Percentiles rank a stretch among this genome's conserved stretches.
These are phyloP conservation scores for Pseudomyrmex dendroicus DNA, from an alignment of 1,140 invertebrate genomes.

Conservation along the genomic window DNA sequence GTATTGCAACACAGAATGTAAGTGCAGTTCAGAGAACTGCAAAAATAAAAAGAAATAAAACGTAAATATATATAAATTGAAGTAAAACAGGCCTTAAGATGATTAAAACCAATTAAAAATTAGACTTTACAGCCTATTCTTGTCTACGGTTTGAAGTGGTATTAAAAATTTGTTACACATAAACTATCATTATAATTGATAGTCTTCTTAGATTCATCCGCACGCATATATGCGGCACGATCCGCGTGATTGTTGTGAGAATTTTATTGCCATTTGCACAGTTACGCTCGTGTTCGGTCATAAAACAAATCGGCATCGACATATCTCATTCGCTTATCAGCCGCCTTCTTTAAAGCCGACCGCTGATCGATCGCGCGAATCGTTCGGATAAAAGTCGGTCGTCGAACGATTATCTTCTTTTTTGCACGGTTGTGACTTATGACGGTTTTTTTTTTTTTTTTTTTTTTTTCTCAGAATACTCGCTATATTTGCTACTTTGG, in stretches of 20 bases:
- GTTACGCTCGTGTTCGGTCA: constrained; percentile 7
- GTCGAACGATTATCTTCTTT: constrained; percentile 5
- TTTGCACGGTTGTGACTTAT: neutral
- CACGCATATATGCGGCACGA: neutral
- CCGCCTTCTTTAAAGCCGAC: neutral
- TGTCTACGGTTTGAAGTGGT: too few relatives aligned
- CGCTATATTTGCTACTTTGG: constrained; percentile 6
- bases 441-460: neutral
- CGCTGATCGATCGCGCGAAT: constrained; percentile 17
- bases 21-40: too few relatives aligned
- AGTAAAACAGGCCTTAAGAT: too few relatives aligned
- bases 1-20: too few relatives aligned
- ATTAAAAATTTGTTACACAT: too few relatives aligned
- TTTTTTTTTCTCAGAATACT: neutral
- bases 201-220: constrained; percentile 1
- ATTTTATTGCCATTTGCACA: constrained; percentile 27
- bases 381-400: neutral
- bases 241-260: neutral
- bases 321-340: constrained; percentile 15
- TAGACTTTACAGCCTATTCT: too few relatives aligned
- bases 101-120: too few relatives aligned
- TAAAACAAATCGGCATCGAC: constrained; percentile 21
- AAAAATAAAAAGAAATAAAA: too few relatives aligned
- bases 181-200: too few relatives aligned
- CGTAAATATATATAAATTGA: too few relatives aligned